Conservation (phyloP, 2,797 vertebrate genomes). For the Sebastes dallii region DNA sequence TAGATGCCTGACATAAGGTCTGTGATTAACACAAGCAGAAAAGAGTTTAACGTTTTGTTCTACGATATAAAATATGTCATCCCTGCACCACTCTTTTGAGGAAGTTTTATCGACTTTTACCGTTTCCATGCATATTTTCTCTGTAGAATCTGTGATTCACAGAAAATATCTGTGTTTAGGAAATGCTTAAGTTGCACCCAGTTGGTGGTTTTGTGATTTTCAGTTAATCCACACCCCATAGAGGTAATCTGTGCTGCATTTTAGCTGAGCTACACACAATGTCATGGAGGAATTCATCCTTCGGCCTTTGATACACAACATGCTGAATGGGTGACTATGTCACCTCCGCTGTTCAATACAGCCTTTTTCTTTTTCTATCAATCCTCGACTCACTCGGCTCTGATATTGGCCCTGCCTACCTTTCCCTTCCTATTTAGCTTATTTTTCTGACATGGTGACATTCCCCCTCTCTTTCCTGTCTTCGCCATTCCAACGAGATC, state of each 20-base stretch:
- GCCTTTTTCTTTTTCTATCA: conserved; percentile 33
- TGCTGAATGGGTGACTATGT: conserved; percentile 56
- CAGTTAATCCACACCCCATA: conserved; percentile 24
- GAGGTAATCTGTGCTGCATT: conserved; percentile 43
- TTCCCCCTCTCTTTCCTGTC: conserved; percentile 25
- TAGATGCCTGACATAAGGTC: not conserved
- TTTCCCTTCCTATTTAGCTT: conserved; percentile 40
- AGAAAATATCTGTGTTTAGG: conserved; percentile 10
- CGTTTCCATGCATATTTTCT: not conserved
- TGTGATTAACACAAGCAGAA: too few species aligned
- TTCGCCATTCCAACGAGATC: conserved; percentile 47
- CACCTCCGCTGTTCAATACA: conserved; percentile 44
- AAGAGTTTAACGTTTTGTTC: too few species aligned
- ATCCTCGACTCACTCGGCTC: conserved; percentile 25
- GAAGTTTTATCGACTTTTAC: not conserved
- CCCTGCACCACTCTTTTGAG: not conserved
- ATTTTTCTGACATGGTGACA: conserved; percentile 57
- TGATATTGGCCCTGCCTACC: conserved; percentile 35
- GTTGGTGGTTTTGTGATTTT: conserved; percentile 40
- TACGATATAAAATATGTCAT: rapidly evolving
- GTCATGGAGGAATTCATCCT: conserved; percentile 33
- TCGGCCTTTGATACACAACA: conserved; percentile 55
- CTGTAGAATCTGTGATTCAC: not conserved
- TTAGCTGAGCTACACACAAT: conserved; percentile 58
- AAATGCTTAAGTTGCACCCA: conserved; percentile 46